These are phyloP conservation scores for Ageneiosus marmoratus DNA, from an alignment of 2,113 vertebrate species.

Conservation along the genomic window DNA sequence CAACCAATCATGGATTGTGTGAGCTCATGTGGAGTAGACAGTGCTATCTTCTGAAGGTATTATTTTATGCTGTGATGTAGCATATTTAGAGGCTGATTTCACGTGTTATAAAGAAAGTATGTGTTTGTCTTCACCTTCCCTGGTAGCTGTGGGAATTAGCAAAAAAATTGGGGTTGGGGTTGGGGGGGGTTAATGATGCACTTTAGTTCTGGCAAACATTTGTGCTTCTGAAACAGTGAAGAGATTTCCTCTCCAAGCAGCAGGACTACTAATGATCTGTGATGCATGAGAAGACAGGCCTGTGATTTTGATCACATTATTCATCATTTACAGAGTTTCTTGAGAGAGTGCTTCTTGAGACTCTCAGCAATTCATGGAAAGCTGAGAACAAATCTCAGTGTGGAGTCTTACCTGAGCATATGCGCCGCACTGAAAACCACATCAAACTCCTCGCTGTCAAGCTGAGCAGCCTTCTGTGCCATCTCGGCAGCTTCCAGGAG, in stretches of 20 bases:
- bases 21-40: neutral
- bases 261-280: slow-evolving; percentile 1
- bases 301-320: neutral
- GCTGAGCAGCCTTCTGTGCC: slow-evolving; percentile 93
- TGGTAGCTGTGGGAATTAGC: neutral
- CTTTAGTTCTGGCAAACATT: neutral
- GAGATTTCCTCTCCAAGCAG: neutral
- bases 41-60: neutral
- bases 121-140: neutral
- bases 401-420: slow-evolving; percentile 88
- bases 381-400: neutral
- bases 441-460: slow-evolving; percentile 92
- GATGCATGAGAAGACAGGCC: neutral
- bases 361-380: neutral
- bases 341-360: neutral
- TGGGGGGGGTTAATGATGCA: neutral
- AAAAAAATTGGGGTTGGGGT: too few species aligned
- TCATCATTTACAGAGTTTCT: neutral
- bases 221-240: neutral
- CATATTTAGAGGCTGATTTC: neutral
- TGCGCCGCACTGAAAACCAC: slow-evolving; percentile 98
- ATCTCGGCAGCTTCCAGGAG: slow-evolving; percentile 94
- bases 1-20: neutral
- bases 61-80: neutral
- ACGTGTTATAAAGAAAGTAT: neutral